Percentiles rank a stretch among this genome's conserved stretches.
These are phyloP conservation scores for Muricea muricata DNA, from an alignment of 92 coral and sea anemone genomes.

Conservation along the genomic window DNA sequence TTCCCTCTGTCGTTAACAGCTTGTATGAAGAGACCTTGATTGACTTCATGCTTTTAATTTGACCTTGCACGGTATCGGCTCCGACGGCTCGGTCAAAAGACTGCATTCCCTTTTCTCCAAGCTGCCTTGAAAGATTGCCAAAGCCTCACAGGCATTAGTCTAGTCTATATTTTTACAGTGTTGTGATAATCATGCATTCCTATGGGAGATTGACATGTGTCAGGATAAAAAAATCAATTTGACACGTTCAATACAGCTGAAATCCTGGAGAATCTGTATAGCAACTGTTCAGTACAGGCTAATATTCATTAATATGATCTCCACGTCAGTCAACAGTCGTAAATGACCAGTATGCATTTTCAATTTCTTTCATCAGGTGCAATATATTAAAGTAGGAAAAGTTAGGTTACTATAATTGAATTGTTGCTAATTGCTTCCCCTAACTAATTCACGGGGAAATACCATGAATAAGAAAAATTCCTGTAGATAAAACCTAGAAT, in stretches of 20 bases:
- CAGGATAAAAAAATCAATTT: too few relatives aligned
- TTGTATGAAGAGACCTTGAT: not conserved
- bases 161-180: not conserved
- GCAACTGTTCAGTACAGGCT: too few relatives aligned
- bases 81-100: not conserved
- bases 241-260: too few relatives aligned
- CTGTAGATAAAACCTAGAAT: not conserved
- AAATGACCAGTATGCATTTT: too few relatives aligned
- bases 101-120: not conserved
- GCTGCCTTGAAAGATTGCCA: not conserved
- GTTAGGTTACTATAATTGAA: not conserved
- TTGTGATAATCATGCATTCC: not conserved
- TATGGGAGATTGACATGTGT: too few relatives aligned
- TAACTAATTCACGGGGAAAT: not conserved
- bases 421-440: not conserved
- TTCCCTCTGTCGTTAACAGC: too few relatives aligned
- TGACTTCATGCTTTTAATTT: not conserved
- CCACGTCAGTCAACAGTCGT: too few relatives aligned
- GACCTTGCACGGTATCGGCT: constrained; percentile 4
- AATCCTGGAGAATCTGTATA: too few relatives aligned
- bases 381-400: not conserved
- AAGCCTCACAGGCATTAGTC: not conserved
- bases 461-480: not conserved
- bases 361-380: not conserved
- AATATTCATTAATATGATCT: too few relatives aligned